Percentiles rank a stretch among this genome's conserved stretches.
phyloP scores from a whole-genome alignment of 2,888 invertebrate species.

The Sinopyrophorus schimmeli region DNA sequence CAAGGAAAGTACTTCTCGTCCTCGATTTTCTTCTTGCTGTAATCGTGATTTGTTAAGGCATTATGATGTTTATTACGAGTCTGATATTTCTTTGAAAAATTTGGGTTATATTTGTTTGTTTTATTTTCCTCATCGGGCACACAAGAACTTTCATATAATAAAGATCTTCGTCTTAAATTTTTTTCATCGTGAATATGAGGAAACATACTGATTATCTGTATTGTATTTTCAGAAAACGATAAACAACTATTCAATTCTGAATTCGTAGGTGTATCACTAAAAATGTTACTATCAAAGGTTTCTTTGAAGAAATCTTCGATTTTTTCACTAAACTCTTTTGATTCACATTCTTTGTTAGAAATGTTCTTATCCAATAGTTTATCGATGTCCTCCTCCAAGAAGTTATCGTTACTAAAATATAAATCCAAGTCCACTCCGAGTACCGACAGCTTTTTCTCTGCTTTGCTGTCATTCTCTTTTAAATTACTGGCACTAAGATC shows the following conservation, averaged over 20 bases:
- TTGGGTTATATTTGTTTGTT: constrained; percentile 28
- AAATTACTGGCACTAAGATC: constrained; percentile 3
- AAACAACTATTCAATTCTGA: constrained; percentile 26
- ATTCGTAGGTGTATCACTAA: constrained; percentile 32
- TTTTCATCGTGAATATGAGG: constrained; percentile 52
- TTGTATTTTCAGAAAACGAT: constrained; percentile 24
- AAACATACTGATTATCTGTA: constrained; percentile 47
- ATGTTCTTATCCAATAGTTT: constrained; percentile 24
- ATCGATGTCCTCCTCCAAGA: constrained; percentile 40
- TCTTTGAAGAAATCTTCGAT: constrained; percentile 42
- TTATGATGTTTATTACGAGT: constrained; percentile 31
- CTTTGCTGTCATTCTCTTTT: not conserved
- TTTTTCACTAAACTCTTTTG: constrained; percentile 22
- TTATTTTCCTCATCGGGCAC: constrained; percentile 32
- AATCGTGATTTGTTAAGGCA: constrained; percentile 45
- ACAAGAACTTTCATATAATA: constrained; percentile 50
- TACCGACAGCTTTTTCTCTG: constrained; percentile 38
- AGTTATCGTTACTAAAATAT: constrained; percentile 36
- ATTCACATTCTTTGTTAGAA: not conserved
- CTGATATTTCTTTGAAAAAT: constrained; percentile 30
- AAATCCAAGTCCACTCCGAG: constrained; percentile 47
- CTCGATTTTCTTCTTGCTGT: constrained; percentile 45
- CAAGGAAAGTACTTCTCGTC: constrained; percentile 68
- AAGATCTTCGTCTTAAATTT: constrained; percentile 49
- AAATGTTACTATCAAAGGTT: constrained; percentile 37